Evolutionary conservation across 2,113 vertebrate species (phyloP).

Genomic region (Neolamprologus cancellatus): DNA sequence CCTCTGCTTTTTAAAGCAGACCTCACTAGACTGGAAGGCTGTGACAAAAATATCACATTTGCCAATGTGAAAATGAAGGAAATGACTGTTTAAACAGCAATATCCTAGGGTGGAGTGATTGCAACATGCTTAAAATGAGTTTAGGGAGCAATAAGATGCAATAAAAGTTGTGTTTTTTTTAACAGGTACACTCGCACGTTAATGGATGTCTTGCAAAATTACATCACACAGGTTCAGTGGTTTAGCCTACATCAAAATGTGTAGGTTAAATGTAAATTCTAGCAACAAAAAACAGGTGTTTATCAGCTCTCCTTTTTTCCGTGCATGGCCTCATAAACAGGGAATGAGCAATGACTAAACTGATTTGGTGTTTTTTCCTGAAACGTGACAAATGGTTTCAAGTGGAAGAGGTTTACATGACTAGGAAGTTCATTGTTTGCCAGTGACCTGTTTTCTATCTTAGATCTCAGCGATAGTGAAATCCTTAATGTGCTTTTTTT

Average conservation of each 20-base stretch:
- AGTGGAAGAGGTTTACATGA: constrained; percentile 30
- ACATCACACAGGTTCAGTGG: neutral
- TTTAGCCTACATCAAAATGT: neutral
- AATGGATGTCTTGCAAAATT: neutral
- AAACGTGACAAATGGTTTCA: constrained; percentile 13
- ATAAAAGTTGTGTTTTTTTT: neutral
- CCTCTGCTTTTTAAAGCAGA: neutral
- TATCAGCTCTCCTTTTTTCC: neutral
- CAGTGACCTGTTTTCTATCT: constrained; percentile 10
- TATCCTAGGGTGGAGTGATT: neutral
- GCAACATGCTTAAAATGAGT: neutral
- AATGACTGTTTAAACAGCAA: neutral
- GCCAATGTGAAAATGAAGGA: neutral
- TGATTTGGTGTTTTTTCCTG: neutral
- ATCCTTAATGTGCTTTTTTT: neutral
- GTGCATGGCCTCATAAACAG: neutral
- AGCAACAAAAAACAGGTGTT: neutral
- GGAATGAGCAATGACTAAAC: neutral
- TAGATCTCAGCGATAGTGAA: neutral
- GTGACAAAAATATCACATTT: neutral
- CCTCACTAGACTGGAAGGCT: neutral
- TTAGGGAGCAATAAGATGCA: neutral
- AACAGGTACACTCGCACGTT: neutral
- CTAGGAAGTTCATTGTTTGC: constrained; percentile 15
- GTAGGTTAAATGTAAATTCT: neutral